Evolutionary conservation across 2,113 vertebrate species (phyloP).

Genomic region (Morone saxatilis): DNA sequence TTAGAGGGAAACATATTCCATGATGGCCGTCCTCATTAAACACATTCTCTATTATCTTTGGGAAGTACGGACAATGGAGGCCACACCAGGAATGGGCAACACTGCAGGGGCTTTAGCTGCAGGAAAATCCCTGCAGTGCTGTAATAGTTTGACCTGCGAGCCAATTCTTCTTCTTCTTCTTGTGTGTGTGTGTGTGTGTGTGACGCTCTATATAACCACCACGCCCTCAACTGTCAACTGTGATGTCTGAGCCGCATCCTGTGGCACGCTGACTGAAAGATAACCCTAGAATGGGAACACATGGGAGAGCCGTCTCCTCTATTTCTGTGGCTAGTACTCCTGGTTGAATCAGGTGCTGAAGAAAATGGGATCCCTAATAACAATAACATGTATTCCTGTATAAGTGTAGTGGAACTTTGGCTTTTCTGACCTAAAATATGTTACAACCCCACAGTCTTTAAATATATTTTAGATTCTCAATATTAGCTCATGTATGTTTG

Average conservation of each 20-base stretch:
- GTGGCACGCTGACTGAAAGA: slow-evolving; percentile 7
- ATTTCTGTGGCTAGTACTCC: background rate
- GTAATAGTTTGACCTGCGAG: slow-evolving; percentile 21
- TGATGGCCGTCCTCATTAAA: slow-evolving; percentile 45
- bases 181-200: background rate
- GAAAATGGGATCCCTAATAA: background rate
- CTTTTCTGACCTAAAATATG: background rate
- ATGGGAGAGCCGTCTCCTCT: background rate
- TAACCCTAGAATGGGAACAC: background rate
- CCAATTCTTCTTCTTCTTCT: background rate
- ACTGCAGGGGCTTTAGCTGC: background rate
- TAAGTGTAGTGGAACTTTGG: background rate
- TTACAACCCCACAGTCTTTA: background rate
- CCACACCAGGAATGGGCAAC: slow-evolving; percentile 22
- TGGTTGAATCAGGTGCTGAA: background rate
- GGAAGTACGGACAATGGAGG: slow-evolving; percentile 70
- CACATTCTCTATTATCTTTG: slow-evolving; percentile 62
- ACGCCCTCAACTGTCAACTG: slow-evolving; percentile 36
- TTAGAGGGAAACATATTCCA: slow-evolving; percentile 56
- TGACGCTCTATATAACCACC: background rate
- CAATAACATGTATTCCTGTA: background rate
- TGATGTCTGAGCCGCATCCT: slow-evolving; percentile 47
- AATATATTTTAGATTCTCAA: slow-evolving; percentile 8
- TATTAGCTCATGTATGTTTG: slow-evolving; percentile 26
- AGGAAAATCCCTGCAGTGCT: slow-evolving; percentile 28